Evolutionary conservation across 2,888 invertebrate species (phyloP).

Genomic region (Carterocephalus palaemon): DNA sequence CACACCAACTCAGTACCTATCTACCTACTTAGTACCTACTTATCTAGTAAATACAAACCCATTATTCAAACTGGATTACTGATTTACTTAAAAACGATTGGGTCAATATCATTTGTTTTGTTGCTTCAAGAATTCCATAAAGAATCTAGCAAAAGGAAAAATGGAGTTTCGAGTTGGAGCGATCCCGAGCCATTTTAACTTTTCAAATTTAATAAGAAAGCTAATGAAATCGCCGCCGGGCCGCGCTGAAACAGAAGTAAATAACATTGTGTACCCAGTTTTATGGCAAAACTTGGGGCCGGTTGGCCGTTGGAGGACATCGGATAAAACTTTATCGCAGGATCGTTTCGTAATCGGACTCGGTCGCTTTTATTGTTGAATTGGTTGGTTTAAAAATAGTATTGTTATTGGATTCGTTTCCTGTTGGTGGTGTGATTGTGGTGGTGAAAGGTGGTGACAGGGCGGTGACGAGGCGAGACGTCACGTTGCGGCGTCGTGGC

Average conservation of each 20-base stretch:
- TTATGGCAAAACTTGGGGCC: constrained; percentile 21
- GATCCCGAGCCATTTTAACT: constrained; percentile 17
- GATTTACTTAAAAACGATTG: too few relatives aligned
- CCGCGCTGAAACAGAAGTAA: constrained; percentile 16
- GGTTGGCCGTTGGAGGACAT: constrained; percentile 10
- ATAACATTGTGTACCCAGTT: constrained; percentile 19
- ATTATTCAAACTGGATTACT: too few relatives aligned
- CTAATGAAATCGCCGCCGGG: constrained; percentile 18
- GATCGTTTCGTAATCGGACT: constrained; percentile 18
- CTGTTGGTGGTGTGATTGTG: constrained; percentile 11
- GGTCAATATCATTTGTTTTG: too few relatives aligned
- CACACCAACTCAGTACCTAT: too few relatives aligned
- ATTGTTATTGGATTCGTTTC: constrained; percentile 15
- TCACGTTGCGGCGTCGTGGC: constrained; percentile 11
- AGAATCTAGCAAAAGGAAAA: constrained; percentile 8
- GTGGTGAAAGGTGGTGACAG: constrained; percentile 5
- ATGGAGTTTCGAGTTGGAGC: constrained; percentile 2
- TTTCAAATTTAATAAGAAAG: constrained; percentile 24
- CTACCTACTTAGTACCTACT: too few relatives aligned
- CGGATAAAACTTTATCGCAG: constrained; percentile 21
- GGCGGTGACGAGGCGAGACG: constrained; percentile 1
- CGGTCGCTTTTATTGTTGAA: constrained; percentile 12
- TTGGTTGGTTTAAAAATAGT: constrained; percentile 10
- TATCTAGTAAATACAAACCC: too few relatives aligned
- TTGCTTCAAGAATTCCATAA: constrained; percentile 2